Base-by-base conservation (phyloP, 2,888 invertebrate genomes). In the Synanthedon formicaeformis region DNA sequence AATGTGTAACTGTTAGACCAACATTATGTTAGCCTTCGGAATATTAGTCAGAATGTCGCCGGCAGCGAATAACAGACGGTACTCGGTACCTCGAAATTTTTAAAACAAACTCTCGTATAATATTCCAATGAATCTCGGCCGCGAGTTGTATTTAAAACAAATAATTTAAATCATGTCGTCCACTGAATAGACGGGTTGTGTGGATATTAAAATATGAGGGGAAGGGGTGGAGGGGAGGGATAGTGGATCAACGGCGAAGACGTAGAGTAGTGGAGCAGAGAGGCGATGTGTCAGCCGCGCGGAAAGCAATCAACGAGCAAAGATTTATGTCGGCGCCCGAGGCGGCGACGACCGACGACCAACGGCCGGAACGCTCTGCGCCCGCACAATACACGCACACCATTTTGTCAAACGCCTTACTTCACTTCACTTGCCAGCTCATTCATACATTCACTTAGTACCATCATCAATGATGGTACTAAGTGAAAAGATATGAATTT, bases 111-210 rank as follows among this genome's bases (percentile, higher is more conserved):
- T 67, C 62, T 64, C 62, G 70, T 72, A 66, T 66, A 79, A 81
- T 73, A 71, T 71, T 64, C 71, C 67, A 72, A 80, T 78, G 75
- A 75, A 78, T 79, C 76, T 78, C 71, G 63, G 60, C 63, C 67
- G 69, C 71, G 64, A 67, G 67, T 71, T 71, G 75, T 65, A 72
- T 74, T 74, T 76, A 75, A 80, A 80, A 78, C 78, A 76, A 80
- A 81, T 78, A 81, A 76, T 64, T 75, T 80, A 78, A 79, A 80
- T 80, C 76, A 79, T 75, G 71, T 72, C 72, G 56, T 65, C 62
- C 65, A 62, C 59, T 67, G 64, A 71, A 69, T 69, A 67, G 69
- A 63, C 62, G 64, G 67, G 66, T 66, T 73, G 72, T 72, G 69
- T 74, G 69, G 69, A 65, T 69, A 74, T 73, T 75, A 70, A 70